These are phyloP conservation scores for Spheniscus humboldti DNA, from an alignment of 2,797 vertebrate species.

Conservation along the genomic window DNA sequence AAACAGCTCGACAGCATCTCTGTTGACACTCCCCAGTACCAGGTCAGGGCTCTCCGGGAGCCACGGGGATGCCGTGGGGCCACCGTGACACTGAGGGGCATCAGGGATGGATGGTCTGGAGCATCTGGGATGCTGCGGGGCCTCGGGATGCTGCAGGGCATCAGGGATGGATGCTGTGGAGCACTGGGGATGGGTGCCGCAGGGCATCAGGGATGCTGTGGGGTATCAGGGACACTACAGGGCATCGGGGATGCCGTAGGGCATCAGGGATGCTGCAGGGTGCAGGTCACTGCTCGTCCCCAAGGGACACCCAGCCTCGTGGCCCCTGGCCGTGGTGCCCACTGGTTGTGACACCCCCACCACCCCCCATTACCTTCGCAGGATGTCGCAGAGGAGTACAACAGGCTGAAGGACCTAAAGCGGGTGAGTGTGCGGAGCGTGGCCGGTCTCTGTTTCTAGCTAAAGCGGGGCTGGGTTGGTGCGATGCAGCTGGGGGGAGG, in stretches of 20 bases:
- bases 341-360: neutral
- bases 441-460: accelerated
- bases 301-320: neutral
- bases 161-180: too few relatives aligned
- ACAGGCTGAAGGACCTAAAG: constrained; percentile 82
- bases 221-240: too few relatives aligned
- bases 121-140: neutral
- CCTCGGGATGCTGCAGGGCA: too few relatives aligned
- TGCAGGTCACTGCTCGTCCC: neutral
- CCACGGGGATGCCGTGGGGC: accelerated
- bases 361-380: neutral
- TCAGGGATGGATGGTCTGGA: neutral
- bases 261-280: neutral
- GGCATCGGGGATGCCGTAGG: neutral
- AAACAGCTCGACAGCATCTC: constrained; percentile 76
- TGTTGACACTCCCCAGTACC: constrained; percentile 74
- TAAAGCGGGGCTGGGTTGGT: neutral
- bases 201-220: too few relatives aligned
- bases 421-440: constrained; percentile 61
- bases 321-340: accelerated
- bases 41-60: constrained; percentile 30
- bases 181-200: neutral
- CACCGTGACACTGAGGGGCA: neutral
- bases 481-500: neutral
- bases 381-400: constrained; percentile 85